These are phyloP conservation scores for Heloderma charlesbogerti DNA, from an alignment of 2,113 vertebrate species.

Conservation along the genomic window DNA sequence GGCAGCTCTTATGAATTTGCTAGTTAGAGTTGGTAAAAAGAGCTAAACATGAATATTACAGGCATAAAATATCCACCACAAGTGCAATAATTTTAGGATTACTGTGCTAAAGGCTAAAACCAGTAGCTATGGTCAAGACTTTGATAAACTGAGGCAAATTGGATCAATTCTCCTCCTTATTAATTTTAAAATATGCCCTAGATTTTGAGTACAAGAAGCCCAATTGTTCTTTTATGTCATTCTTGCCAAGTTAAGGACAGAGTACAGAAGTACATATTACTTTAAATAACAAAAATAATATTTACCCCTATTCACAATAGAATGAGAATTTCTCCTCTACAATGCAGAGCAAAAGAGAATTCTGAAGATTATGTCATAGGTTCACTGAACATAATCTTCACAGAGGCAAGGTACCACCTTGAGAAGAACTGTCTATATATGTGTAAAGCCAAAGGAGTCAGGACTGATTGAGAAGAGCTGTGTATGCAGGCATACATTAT, in stretches of 20 bases:
- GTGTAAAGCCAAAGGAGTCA: no score
- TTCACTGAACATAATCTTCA: background rate
- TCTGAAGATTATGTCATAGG: background rate
- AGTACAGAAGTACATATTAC: background rate
- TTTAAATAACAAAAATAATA: background rate
- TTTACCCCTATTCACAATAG: background rate
- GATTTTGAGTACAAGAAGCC: background rate
- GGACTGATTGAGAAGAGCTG: no score
- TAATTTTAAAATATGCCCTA: background rate
- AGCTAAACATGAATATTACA: background rate
- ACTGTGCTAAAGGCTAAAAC: background rate
- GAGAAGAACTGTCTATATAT: background rate
- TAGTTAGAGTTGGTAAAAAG: background rate
- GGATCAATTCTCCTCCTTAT: background rate
- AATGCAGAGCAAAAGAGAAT: background rate
- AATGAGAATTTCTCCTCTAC: background rate
- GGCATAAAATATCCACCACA: conserved; percentile 9
- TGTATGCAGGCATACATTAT: no score
- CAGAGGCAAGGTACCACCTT: background rate
- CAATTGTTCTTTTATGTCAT: no score
- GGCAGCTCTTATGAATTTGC: conserved; percentile 1
- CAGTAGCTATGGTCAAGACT: background rate
- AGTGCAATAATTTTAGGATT: background rate
- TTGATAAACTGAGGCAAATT: background rate
- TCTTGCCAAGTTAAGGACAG: background rate